A percentile compares a stretch with the other conserved stretches of the same genome.
These are phyloP conservation scores for Microplitis deprimator DNA, from an alignment of 2,888 invertebrate species.

Conservation along the genomic window DNA sequence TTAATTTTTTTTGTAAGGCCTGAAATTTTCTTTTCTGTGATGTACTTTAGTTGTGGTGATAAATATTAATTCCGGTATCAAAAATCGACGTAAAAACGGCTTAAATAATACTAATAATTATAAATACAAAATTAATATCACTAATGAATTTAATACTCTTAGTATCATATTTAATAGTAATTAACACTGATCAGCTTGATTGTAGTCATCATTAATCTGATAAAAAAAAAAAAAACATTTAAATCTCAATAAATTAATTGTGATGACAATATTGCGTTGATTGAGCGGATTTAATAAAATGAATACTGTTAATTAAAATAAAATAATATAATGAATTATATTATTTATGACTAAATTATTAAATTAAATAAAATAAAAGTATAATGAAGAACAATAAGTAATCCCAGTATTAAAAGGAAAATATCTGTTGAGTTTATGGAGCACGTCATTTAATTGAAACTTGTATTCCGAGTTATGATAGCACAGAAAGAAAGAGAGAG, in stretches of 20 bases:
- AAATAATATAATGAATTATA: too few species aligned
- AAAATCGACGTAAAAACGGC: too few species aligned
- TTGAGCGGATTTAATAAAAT: neutral
- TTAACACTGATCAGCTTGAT: neutral
- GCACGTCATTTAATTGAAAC: neutral
- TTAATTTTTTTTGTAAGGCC: too few species aligned
- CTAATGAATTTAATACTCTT: neutral
- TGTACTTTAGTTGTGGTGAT: too few species aligned
- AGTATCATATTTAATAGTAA: neutral
- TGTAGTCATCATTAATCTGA: neutral
- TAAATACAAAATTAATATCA: neutral
- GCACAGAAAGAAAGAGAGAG: too few species aligned
- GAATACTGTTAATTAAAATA: neutral
- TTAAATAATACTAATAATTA: neutral
- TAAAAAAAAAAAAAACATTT: neutral
- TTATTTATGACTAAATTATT: too few species aligned
- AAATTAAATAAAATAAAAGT: neutral
- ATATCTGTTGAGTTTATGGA: neutral
- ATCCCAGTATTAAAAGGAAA: neutral
- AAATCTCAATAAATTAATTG: neutral
- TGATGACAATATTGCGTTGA: neutral
- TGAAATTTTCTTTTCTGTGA: neutral
- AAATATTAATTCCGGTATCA: too few species aligned
- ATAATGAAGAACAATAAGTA: neutral
- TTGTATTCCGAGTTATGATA: constrained; percentile 4